Evolutionary conservation across 2,888 invertebrate genomes (phyloP).

Genomic region (Vandiemenella viatica): DNA sequence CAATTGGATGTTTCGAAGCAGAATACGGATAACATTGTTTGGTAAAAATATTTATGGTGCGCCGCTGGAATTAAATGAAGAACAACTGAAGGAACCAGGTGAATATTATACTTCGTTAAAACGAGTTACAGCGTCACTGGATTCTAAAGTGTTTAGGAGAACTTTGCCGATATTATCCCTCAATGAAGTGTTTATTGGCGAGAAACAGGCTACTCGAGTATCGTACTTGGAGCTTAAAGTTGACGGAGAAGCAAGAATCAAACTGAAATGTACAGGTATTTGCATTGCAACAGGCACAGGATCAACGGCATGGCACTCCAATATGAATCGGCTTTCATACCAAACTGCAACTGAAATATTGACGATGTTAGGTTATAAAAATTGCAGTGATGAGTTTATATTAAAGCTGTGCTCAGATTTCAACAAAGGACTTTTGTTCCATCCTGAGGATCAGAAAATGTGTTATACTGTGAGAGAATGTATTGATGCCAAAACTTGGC

Average conservation of each 20-base stretch:
- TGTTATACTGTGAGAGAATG: constrained; percentile 89
- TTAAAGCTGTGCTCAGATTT: background rate
- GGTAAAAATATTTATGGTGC: constrained; percentile 46
- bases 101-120: background rate
- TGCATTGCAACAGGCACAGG: constrained; percentile 96
- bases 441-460: constrained; percentile 53
- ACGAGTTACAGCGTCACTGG: background rate
- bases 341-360: background rate
- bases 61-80: constrained; percentile 58
- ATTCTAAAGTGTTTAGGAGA: constrained; percentile 20
- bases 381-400: background rate
- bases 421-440: constrained; percentile 1
- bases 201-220: constrained; percentile 60
- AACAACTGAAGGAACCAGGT: constrained; percentile 34
- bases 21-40: constrained; percentile 76
- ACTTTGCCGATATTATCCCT: constrained; percentile 79
- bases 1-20: constrained; percentile 71
- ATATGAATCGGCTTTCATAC: constrained; percentile 66
- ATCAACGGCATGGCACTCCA: constrained; percentile 94
- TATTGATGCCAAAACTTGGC: constrained; percentile 66
- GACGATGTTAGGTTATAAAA: background rate
- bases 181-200: constrained; percentile 59
- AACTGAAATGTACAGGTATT: constrained; percentile 90
- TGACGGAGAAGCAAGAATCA: constrained; percentile 51
- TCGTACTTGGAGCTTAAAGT: constrained; percentile 78